Conservation (phyloP, 2,888 invertebrate genomes). For the Ophraella communa region DNA sequence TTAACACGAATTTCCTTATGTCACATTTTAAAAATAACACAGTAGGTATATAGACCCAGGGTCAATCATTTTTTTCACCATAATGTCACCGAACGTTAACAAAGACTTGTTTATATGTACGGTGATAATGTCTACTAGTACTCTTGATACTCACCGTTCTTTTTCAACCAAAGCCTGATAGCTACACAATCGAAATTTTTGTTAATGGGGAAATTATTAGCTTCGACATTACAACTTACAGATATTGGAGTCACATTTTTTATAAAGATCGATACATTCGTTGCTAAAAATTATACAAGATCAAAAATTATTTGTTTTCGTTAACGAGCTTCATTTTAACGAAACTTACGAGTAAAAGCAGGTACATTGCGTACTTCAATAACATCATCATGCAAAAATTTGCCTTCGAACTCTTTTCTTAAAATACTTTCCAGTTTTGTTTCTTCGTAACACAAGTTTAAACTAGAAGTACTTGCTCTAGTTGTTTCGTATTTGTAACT, state of each 20-base stretch:
- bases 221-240: conserved; percentile 42
- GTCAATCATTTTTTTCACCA: no score
- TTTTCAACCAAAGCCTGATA: conserved; percentile 17
- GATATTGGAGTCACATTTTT: conserved; percentile 57
- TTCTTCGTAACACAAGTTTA: not conserved
- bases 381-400: conserved; percentile 38
- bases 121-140: no score
- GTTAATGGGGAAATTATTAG: conserved; percentile 42
- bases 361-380: conserved; percentile 39
- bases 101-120: no score
- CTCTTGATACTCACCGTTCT: conserved; percentile 17
- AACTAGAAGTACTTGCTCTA: no score
- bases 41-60: no score
- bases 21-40: no score
- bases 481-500: no score
- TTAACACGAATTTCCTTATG: no score
- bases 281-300: conserved; percentile 51
- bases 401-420: conserved; percentile 33
- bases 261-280: conserved; percentile 53
- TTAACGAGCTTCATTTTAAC: not conserved
- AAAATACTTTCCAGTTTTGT: conserved; percentile 22
- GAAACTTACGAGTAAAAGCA: conserved; percentile 45
- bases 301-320: no score
- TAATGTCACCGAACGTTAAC: no score
- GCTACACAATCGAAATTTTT: conserved; percentile 30